phyloP scores from a whole-genome alignment of 1,140 invertebrate genomes.

The Eumeta japonica region DNA sequence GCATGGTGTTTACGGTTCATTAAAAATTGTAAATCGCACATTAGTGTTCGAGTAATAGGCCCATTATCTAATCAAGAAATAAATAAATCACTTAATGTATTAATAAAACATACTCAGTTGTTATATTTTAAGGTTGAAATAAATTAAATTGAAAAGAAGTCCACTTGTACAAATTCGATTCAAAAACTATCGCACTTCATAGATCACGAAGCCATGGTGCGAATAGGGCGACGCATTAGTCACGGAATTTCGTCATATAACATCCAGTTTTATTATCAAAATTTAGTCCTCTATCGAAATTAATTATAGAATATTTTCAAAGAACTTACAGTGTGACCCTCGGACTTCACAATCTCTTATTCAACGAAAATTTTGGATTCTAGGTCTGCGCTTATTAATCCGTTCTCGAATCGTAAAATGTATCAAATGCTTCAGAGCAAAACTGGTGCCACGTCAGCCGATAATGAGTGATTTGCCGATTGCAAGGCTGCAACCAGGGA shows the following conservation, averaged over 20 bases:
- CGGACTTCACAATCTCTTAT: slow-evolving; percentile 2
- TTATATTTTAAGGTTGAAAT: too few relatives aligned
- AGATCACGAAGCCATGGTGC: slow-evolving; percentile 24
- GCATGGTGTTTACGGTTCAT: too few relatives aligned
- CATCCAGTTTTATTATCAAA: slow-evolving; percentile 32
- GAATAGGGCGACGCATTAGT: too few relatives aligned
- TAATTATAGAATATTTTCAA: slow-evolving; percentile 13
- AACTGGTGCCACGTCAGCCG: slow-evolving; percentile 3
- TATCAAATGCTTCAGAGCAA: slow-evolving; percentile 9
- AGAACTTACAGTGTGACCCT: slow-evolving; percentile 16
- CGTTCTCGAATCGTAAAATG: slow-evolving; percentile 6
- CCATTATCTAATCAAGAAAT: too few relatives aligned
- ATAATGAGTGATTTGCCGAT: slow-evolving; percentile 1
- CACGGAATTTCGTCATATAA: too few relatives aligned
- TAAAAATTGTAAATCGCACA: too few relatives aligned
- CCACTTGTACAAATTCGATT: too few relatives aligned
- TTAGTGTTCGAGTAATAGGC: too few relatives aligned
- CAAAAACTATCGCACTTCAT: too few relatives aligned
- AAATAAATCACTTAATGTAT: too few relatives aligned
- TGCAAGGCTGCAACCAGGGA: background rate
- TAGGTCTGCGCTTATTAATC: background rate
- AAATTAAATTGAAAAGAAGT: too few relatives aligned
- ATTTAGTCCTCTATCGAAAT: slow-evolving; percentile 11
- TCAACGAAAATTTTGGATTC: background rate
- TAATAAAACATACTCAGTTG: too few relatives aligned